Base-by-base conservation (phyloP, 1,140 invertebrate genomes). In the Pogonomyrmex californicus region DNA sequence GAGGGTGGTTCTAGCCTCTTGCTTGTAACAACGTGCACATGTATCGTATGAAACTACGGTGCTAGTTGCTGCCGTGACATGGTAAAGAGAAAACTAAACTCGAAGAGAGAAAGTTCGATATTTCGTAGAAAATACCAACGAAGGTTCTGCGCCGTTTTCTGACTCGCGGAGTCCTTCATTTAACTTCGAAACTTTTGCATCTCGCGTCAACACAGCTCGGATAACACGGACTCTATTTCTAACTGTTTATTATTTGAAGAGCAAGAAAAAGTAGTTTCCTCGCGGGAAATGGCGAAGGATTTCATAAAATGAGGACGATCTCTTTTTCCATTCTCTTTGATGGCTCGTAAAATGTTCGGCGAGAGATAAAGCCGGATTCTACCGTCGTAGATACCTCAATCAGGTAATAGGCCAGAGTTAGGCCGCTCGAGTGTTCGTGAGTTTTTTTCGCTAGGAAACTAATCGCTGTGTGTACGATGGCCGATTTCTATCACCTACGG, bases 401-500 rank as follows among this genome's bases (percentile, higher is more conserved):
- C 30, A 56, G 30, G 33, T 30, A 14, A 23, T 23, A 58, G 17
- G 1, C 10, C 9, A 23, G 44, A 49, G 23, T 44, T 17, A 66
- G 17, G 12, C 51, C 47, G n/a, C 23, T 10, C 66, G 23, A 23
- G 4, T 12, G 9, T 10, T n/a, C 2, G 12, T n/a, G 51, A 10
- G n/a, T 65, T 56, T 30, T 49, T 30, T 49, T 56, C 56, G n/a
- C 30, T 68, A 23, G 58, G 63, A 81, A 86, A 88, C 49, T 56
- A 81, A 30, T 51, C 51, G n/a, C 33, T 58, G 33, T 58, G 85
- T 54, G 62, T 58, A 56, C 41, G 73, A 66, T 71, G 81, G 54
- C 44, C 77, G 30, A 23, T 87, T 60, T 73, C 88, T 33, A 90
- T 87, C 85, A 87, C 75, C 77, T 62, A 87, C 88, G 88, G 88